Conservation (phyloP, 2,888 invertebrate genomes). For the Patella pellucida region DNA sequence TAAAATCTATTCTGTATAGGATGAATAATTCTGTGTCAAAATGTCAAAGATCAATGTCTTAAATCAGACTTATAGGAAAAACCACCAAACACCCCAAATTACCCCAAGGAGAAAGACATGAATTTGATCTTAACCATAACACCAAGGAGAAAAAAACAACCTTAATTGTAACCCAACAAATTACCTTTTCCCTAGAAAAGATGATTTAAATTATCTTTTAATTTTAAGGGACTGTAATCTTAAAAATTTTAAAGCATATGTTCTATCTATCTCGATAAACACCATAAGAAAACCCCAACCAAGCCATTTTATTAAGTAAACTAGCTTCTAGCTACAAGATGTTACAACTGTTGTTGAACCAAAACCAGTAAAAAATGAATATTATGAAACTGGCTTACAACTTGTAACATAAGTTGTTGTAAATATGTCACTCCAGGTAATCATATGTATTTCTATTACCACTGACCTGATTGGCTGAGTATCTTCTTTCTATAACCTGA, state of each 20-base stretch:
- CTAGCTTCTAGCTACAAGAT: not conserved
- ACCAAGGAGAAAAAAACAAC: too few species aligned
- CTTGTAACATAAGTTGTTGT: not conserved
- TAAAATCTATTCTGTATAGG: too few species aligned
- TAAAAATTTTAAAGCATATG: not conserved
- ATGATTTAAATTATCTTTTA: too few species aligned
- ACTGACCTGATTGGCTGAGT: conserved; percentile 50
- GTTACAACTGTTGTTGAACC: not conserved
- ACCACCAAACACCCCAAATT: too few species aligned
- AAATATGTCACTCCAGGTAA: conserved; percentile 1
- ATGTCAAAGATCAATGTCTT: too few species aligned
- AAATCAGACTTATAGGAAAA: too few species aligned
- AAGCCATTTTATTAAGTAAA: not conserved
- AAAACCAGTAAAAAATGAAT: not conserved
- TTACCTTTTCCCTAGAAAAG: too few species aligned
- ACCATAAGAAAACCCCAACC: not conserved
- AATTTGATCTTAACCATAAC: too few species aligned
- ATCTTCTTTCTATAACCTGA: conserved; percentile 56
- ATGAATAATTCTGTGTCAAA: too few species aligned
- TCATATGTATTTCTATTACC: conserved; percentile 22
- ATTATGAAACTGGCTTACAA: conserved; percentile 6
- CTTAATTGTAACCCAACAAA: too few species aligned
- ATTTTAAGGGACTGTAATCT: not conserved
- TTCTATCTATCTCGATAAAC: not conserved
- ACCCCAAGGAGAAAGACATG: too few species aligned